These are phyloP conservation scores for Oreocharis arfaki DNA, from an alignment of 2,113 vertebrate genomes.

Conservation along the genomic window DNA sequence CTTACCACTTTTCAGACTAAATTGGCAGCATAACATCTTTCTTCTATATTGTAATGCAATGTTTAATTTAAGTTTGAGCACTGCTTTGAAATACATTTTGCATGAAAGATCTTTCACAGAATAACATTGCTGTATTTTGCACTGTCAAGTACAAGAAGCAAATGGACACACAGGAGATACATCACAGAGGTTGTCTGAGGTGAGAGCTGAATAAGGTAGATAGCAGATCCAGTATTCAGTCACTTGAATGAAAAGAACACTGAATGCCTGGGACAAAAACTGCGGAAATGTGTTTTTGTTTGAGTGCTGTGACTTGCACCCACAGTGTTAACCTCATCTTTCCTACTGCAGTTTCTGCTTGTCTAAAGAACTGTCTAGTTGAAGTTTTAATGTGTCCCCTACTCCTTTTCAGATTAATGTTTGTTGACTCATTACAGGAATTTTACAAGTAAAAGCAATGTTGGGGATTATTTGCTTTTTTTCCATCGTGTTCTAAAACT, in stretches of 20 bases:
- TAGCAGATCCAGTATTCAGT: not conserved
- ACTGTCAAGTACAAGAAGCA: not conserved
- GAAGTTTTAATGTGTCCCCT: not conserved
- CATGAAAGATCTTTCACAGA: not conserved
- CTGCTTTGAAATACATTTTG: not conserved
- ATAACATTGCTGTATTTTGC: not conserved
- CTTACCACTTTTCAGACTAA: not conserved
- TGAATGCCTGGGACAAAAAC: not conserved
- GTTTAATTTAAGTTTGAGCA: not conserved
- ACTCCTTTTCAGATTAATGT: not conserved
- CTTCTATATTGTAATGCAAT: not conserved
- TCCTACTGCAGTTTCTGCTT: not conserved
- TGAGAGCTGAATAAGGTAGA: not conserved
- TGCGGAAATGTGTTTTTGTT: not conserved
- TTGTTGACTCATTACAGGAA: not conserved
- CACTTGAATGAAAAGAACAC: not conserved
- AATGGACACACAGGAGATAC: not conserved
- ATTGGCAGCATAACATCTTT: not conserved
- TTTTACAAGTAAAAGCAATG: not conserved
- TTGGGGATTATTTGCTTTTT: not conserved
- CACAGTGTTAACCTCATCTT: not conserved
- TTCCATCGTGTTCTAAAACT: not conserved
- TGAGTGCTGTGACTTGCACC: not conserved
- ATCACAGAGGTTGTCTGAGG: not conserved
- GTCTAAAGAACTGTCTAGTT: not conserved